phyloP scores from a whole-genome alignment of 2,113 vertebrate species.

The Todiramphus chloris region DNA sequence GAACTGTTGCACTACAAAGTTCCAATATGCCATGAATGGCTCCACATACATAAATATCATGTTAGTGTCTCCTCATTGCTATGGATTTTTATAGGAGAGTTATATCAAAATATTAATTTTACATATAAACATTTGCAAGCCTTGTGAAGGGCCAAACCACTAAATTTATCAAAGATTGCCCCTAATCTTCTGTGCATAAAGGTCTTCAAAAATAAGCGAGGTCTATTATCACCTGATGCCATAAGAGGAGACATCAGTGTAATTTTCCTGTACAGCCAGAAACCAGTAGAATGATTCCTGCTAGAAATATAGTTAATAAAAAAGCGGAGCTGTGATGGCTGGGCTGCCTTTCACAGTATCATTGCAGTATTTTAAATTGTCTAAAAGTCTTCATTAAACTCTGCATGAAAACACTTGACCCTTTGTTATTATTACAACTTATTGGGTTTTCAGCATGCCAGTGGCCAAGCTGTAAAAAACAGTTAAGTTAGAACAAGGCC shows the following conservation, averaged over 20 bases:
- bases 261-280: background rate
- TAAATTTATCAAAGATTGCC: background rate
- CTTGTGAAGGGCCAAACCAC: background rate
- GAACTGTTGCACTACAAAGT: background rate
- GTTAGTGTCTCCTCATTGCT: background rate
- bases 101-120: background rate
- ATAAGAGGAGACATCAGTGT: background rate
- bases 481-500: background rate
- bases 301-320: background rate
- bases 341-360: background rate
- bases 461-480: background rate
- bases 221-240: background rate
- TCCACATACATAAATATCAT: background rate
- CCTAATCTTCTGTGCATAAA: background rate
- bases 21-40: background rate
- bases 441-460: background rate
- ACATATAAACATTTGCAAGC: background rate
- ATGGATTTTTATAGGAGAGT: background rate
- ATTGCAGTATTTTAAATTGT: background rate
- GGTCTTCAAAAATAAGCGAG: background rate
- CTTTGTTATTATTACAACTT: constrained; percentile 6
- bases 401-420: background rate
- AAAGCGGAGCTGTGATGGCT: background rate
- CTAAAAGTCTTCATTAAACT: background rate
- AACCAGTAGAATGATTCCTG: background rate